Conservation (phyloP, 2,797 vertebrate species). For the Craterocephalus amniculus region DNA sequence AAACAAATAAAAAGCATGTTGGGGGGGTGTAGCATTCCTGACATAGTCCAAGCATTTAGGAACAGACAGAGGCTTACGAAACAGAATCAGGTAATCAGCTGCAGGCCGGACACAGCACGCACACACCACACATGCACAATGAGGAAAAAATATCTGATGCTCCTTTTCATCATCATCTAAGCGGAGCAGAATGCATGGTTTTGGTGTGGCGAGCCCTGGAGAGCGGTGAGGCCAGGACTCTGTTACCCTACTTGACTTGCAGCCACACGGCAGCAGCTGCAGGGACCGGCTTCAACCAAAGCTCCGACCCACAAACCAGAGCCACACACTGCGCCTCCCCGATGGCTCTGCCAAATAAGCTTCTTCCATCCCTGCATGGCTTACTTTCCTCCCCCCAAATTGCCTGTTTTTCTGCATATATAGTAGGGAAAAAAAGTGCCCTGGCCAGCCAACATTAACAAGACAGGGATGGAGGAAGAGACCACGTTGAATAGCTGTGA, state of each 20-base stretch:
- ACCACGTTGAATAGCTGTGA: not conserved
- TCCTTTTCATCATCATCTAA: slow-evolving; percentile 67
- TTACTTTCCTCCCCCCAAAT: slow-evolving; percentile 27
- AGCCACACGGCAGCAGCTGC: slow-evolving; percentile 76
- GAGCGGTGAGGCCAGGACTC: slow-evolving; percentile 55
- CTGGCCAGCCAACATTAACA: not conserved
- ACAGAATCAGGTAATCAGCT: slow-evolving; percentile 64
- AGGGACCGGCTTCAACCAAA: slow-evolving; percentile 66
- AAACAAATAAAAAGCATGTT: slow-evolving; percentile 66
- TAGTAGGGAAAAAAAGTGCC: not conserved
- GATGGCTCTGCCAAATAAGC: slow-evolving; percentile 47
- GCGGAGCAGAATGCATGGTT: slow-evolving; percentile 49
- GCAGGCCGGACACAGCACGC: slow-evolving; percentile 31
- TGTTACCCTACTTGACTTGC: slow-evolving; percentile 62
- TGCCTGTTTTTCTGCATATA: slow-evolving; percentile 8
- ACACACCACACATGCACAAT: slow-evolving; percentile 17
- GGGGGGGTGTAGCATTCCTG: slow-evolving; percentile 61
- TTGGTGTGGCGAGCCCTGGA: slow-evolving; percentile 71
- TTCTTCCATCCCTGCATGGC: slow-evolving; percentile 18
- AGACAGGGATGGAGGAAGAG: not conserved
- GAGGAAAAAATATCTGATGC: slow-evolving; percentile 67
- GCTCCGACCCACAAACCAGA: slow-evolving; percentile 70
- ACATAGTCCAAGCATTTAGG: slow-evolving; percentile 59
- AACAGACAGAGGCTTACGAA: slow-evolving; percentile 50
- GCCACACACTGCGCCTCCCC: slow-evolving; percentile 63